These are phyloP conservation scores for Coelogynopora nodosa DNA, from an alignment of 2,888 invertebrate species.

Conservation along the genomic window DNA sequence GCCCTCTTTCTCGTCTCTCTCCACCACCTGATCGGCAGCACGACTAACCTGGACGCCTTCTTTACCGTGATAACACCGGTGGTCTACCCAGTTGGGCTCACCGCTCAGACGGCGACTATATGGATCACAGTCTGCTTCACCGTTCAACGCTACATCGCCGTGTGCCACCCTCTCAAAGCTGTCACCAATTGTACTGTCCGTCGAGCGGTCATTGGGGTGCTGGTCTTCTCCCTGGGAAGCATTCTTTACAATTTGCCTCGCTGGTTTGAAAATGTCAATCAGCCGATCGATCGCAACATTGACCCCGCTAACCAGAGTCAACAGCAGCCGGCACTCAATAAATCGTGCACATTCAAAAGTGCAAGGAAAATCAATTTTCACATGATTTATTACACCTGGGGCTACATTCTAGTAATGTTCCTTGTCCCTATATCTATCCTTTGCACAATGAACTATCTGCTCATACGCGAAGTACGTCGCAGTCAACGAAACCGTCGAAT, in stretches of 20 bases:
- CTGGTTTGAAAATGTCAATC: conserved; percentile 49
- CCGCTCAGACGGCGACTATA: conserved; percentile 51
- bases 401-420: conserved; percentile 34
- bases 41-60: neutral
- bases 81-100: conserved; percentile 50
- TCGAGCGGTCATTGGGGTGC: neutral
- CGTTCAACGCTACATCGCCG: conserved; percentile 51
- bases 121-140: conserved; percentile 52
- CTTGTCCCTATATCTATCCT: conserved; percentile 12
- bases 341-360: neutral
- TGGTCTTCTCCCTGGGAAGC: neutral
- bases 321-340: neutral
- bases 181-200: conserved; percentile 45
- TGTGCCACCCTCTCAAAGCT: conserved; percentile 50
- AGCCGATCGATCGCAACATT: conserved; percentile 26
- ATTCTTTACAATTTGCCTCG: conserved; percentile 51
- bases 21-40: neutral
- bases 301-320: neutral
- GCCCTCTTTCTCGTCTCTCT: conserved; percentile 26
- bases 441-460: conserved; percentile 26
- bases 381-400: conserved; percentile 26
- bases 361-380: neutral
- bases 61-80: neutral
- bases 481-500: conserved; percentile 2
- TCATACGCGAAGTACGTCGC: conserved; percentile 2